Evolutionary conservation across 2,888 invertebrate species (phyloP).

Genomic region (Ryuthela nishihirai): DNA sequence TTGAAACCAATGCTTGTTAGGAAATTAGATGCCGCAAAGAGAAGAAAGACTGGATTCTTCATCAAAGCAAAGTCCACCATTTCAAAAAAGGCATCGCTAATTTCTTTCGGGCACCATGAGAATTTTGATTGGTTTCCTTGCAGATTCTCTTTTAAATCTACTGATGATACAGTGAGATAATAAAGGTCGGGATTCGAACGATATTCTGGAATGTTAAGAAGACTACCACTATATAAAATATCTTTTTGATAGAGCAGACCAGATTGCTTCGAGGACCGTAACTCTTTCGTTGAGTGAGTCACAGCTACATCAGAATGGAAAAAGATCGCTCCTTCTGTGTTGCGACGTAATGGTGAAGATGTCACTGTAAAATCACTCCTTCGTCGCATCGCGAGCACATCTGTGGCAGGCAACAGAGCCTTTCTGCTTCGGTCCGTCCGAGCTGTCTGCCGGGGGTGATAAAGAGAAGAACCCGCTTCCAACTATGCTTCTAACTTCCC

Average conservation of each 20-base stretch:
- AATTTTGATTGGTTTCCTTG: too few relatives aligned
- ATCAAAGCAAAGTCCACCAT: slow-evolving; percentile 83
- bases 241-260: slow-evolving; percentile 78
- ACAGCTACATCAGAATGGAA: not conserved
- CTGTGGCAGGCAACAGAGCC: too few relatives aligned
- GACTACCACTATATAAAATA: slow-evolving; percentile 52
- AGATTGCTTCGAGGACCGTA: slow-evolving; percentile 3
- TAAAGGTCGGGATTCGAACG: slow-evolving; percentile 45
- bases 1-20: slow-evolving; percentile 92
- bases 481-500: too few relatives aligned
- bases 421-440: too few relatives aligned
- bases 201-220: slow-evolving; percentile 59
- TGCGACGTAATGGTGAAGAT: too few relatives aligned
- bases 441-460: too few relatives aligned
- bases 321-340: not conserved
- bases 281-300: not conserved
- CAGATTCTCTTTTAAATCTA: too few relatives aligned
- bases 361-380: too few relatives aligned
- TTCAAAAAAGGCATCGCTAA: slow-evolving; percentile 58
- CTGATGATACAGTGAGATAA: too few relatives aligned
- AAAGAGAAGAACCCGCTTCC: too few relatives aligned
- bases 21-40: slow-evolving; percentile 90
- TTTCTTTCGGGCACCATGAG: slow-evolving; percentile 61
- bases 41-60: slow-evolving; percentile 76
- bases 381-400: too few relatives aligned